A percentile compares a stretch with the other conserved stretches of the same genome.
phyloP scores from a whole-genome alignment of 2,888 invertebrate genomes.

The Drosophila mettleri region DNA sequence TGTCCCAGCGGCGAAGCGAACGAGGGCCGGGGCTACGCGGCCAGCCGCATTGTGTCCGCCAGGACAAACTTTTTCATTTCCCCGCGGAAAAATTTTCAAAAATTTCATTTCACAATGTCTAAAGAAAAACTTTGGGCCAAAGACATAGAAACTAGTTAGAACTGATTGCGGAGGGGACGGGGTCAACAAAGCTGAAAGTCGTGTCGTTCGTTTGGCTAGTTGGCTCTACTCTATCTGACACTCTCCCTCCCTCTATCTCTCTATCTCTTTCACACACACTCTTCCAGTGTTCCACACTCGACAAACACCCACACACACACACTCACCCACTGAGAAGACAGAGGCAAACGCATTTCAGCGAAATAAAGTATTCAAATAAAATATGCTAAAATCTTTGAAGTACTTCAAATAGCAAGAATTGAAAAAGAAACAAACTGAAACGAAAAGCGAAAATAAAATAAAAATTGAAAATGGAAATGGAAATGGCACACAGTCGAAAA shows the following conservation, averaged over 20 bases:
- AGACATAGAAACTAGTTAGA: conserved; percentile 80
- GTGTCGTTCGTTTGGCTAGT: conserved; percentile 63
- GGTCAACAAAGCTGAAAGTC: conserved; percentile 74
- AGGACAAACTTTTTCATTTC: conserved; percentile 81
- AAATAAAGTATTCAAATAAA: conserved; percentile 82
- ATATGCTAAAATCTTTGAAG: conserved; percentile 82
- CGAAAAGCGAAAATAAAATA: conserved; percentile 40
- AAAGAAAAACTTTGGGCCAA: conserved; percentile 75
- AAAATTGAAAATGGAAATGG: conserved; percentile 26
- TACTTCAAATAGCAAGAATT: conserved; percentile 79
- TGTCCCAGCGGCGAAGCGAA: conserved; percentile 2
- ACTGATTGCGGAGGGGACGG: conserved; percentile 36
- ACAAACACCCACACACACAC: conserved; percentile 29
- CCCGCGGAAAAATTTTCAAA: conserved; percentile 81
- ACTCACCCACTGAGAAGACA: conserved; percentile 32
- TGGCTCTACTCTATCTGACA: conserved; percentile 9
- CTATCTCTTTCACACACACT: conserved; percentile 1
- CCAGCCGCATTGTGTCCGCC: conserved; percentile 77
- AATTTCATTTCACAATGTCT: conserved; percentile 79
- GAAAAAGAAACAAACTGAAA: conserved; percentile 47
- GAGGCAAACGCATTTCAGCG: conserved; percentile 68
- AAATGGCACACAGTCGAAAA: conserved; percentile 68
- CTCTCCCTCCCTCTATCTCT: conserved; percentile 5
- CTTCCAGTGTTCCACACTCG: not conserved
- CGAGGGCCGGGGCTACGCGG: conserved; percentile 14